phyloP scores from a whole-genome alignment of 2,888 invertebrate genomes.

The Invenusta paracnida region DNA sequence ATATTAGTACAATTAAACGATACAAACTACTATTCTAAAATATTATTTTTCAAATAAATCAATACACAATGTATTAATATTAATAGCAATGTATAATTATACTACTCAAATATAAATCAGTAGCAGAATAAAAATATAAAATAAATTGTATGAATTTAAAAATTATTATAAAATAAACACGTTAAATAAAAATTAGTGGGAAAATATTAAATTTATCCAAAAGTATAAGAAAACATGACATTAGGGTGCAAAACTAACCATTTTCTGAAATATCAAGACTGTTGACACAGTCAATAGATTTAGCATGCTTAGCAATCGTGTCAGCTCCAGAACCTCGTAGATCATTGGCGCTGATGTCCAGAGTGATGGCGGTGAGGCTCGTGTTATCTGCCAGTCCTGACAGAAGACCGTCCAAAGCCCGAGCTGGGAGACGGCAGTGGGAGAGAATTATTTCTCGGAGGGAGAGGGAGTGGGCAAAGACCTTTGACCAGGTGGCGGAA shows the following conservation, averaged over 20 bases:
- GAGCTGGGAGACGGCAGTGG: background rate
- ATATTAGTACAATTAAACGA: too few species aligned
- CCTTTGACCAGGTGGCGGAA: background rate
- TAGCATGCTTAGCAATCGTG: background rate
- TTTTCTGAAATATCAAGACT: slow-evolving; percentile 4
- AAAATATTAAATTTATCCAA: background rate
- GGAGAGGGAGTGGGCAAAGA: background rate
- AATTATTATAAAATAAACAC: background rate
- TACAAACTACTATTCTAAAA: too few species aligned
- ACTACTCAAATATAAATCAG: too few species aligned
- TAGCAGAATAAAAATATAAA: too few species aligned
- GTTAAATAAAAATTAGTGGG: background rate
- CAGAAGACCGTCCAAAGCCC: background rate
- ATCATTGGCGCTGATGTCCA: slow-evolving; percentile 4
- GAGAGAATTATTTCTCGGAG: slow-evolving; percentile 1
- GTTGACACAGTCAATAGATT: background rate
- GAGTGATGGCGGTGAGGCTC: background rate
- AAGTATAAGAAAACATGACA: background rate
- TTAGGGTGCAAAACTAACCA: background rate
- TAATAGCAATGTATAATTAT: too few species aligned
- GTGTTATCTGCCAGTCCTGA: background rate
- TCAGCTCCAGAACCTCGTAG: background rate
- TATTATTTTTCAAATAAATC: too few species aligned
- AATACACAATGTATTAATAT: too few species aligned
- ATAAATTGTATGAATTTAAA: too few species aligned